Percentiles rank a stretch among this genome's conserved stretches.
These are phyloP conservation scores for Sclerodermus sp. DNA, from an alignment of 2,888 invertebrate species.

Conservation along the genomic window DNA sequence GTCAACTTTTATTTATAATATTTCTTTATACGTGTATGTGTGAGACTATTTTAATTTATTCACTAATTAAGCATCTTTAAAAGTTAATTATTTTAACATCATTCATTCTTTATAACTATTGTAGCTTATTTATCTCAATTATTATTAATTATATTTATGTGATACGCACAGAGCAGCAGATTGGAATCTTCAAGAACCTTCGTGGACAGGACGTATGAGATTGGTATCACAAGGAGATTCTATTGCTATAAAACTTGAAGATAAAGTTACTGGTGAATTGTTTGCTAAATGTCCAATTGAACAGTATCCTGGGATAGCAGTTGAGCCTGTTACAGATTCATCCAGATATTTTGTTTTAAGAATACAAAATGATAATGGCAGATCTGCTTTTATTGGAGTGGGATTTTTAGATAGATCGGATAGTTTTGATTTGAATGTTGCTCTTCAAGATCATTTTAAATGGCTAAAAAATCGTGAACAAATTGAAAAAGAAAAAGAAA, in stretches of 20 bases:
- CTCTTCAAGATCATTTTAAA: constrained; percentile 97
- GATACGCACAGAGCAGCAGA: constrained; percentile 84
- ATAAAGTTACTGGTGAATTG: constrained; percentile 87
- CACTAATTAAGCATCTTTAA: no score
- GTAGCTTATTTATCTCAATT: constrained; percentile 7
- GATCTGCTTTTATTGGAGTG: constrained; percentile 92
- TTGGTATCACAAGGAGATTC: constrained; percentile 87
- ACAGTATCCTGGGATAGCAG: constrained; percentile 89
- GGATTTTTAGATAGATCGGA: constrained; percentile 98
- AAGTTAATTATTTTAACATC: no score
- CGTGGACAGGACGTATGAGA: constrained; percentile 97
- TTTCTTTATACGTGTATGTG: no score
- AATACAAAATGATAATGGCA: constrained; percentile 93
- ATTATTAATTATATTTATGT: constrained; percentile 27
- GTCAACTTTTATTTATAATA: no score
- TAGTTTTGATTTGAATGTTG: constrained; percentile 98
- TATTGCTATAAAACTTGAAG: constrained; percentile 90
- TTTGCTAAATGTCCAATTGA: constrained; percentile 98
- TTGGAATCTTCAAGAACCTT: constrained; percentile 97
- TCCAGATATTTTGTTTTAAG: constrained; percentile 96
- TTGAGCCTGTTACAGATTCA: constrained; percentile 96
- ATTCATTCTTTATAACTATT: constrained; percentile 8
- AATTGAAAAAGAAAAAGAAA: constrained; percentile 77
- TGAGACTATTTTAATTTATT: constrained; percentile 7
- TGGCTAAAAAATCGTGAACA: constrained; percentile 83